Evolutionary conservation across 37 sponge, comb jelly and placozoan species (phyloP), one percentile per base, ranked within the genome.

Genomic region (Hormiphora californensis): DNA sequence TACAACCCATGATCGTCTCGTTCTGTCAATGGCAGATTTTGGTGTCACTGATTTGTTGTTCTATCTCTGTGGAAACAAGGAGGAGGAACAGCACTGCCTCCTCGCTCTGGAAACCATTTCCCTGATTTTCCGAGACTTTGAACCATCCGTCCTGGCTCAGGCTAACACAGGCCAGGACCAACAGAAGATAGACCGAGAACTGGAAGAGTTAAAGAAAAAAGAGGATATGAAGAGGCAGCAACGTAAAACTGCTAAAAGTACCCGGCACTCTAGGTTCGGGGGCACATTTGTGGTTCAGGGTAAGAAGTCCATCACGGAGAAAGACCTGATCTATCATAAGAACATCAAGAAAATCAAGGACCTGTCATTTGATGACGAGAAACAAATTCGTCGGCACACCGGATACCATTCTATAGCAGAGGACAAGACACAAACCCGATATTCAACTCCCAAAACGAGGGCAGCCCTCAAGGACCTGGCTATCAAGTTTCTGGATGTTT

Each of bases 301-400:
- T 3, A 39, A 73, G 23, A 73, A 73, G 23, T 73, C 81, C 1
- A 73, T 73, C 2, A 73, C 81, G 21, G 81, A 73, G 23, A 73
- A 41, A 46, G 81, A 73, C 35, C 43, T 73, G 81, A 73, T 73
- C 9, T 73, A 73, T 28, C 81, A 73, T 17, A 73, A 73, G 27
- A 73, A 73, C 43, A 73, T 73, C 1, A 73, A 73, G 23, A 73
- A 73, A 28, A 73, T 73, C 43, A 73, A 73, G 23, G 27, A 39
- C 44, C 43, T 73, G 25, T 73, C 81, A 73, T 73, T 73, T 41
- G 81, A 73, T 73, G 81, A 73, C 21, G 81, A 73, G 81, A 73
- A 73, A 40, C 40, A 33, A 4, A 41, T 73, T 40, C 35, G 35
- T 23, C 40, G 81, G 44, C 81, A 73, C 46, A 73, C 81, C 23